Evolutionary conservation across 2,888 invertebrate genomes (phyloP).

Genomic region (Eumerus sabulonum): DNA sequence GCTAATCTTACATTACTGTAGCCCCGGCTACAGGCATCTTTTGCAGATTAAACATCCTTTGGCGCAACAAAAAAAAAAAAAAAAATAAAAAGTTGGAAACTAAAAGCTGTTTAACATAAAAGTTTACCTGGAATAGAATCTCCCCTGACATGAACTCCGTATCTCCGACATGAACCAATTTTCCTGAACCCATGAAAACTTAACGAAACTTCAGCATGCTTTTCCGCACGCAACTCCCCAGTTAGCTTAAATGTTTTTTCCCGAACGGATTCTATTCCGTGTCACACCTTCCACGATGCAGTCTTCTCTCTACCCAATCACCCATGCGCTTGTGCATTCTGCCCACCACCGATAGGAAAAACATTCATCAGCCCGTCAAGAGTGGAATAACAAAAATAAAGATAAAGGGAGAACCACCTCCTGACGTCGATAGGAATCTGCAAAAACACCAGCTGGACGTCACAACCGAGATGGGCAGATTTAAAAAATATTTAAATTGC

Average conservation of each 20-base stretch:
- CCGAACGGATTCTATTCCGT: neutral
- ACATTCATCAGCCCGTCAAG: no score
- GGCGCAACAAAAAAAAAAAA: no score
- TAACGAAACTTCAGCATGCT: neutral
- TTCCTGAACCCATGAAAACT: no score
- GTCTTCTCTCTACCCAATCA: slow-evolving; percentile 39
- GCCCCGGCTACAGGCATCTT: no score
- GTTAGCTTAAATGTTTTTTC: neutral
- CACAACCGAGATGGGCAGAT: slow-evolving; percentile 47
- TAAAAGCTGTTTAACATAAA: no score
- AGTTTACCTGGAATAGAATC: no score
- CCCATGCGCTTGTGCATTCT: slow-evolving; percentile 49
- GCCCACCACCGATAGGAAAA: slow-evolving; percentile 4
- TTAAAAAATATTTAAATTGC: slow-evolving; percentile 65
- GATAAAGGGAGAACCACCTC: slow-evolving; percentile 8
- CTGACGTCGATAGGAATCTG: slow-evolving; percentile 56
- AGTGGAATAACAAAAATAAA: slow-evolving; percentile 4
- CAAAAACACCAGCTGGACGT: slow-evolving; percentile 62
- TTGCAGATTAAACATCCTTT: no score
- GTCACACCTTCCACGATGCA: slow-evolving; percentile 31
- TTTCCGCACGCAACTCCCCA: slow-evolving; percentile 7
- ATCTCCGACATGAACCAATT: no score
- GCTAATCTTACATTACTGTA: no score
- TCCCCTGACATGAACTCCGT: no score
- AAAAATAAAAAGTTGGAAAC: no score